Evolutionary conservation across 1,140 invertebrate genomes (phyloP).

Genomic region (Littorina saxatilis): DNA sequence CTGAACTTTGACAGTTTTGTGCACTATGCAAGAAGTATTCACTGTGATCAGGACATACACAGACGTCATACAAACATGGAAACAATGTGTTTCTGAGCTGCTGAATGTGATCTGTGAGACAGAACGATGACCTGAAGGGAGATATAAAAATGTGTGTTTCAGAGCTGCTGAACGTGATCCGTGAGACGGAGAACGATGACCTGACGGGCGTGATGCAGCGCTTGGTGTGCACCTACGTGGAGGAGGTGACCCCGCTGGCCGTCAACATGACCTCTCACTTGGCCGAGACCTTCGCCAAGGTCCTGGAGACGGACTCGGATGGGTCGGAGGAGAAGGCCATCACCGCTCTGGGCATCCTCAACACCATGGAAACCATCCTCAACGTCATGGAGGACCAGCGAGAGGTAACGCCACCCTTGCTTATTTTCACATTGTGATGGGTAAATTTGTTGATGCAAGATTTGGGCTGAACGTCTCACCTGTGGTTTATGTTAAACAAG

Average conservation of each 20-base stretch:
- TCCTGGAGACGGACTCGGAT: conserved; percentile 84
- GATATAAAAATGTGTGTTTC: too few species aligned
- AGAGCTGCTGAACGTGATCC: conserved; percentile 92
- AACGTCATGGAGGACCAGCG: conserved; percentile 94
- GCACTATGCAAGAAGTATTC: too few species aligned
- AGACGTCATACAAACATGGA: too few species aligned
- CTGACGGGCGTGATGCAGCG: conserved; percentile 97
- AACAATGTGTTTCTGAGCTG: too few species aligned
- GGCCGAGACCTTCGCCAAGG: conserved; percentile 93
- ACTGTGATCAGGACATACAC: too few species aligned
- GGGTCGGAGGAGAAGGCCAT: conserved; percentile 97
- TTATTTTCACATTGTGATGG: neutral
- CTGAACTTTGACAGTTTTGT: too few species aligned
- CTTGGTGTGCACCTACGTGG: conserved; percentile 93
- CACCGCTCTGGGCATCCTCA: conserved; percentile 96
- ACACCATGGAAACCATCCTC: conserved; percentile 96
- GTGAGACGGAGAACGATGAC: conserved; percentile 99
- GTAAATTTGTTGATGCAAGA: neutral
- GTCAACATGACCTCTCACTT: conserved; percentile 97
- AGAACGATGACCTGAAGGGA: too few species aligned
- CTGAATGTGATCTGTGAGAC: too few species aligned
- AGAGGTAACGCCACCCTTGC: conserved; percentile 68
- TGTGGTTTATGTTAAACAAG: neutral
- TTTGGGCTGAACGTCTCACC: neutral
- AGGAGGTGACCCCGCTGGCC: conserved; percentile 94